Percentiles rank a stretch among this genome's conserved stretches.
These are phyloP conservation scores for Pelecanus crispus DNA, from an alignment of 2,113 vertebrate species.

Conservation along the genomic window DNA sequence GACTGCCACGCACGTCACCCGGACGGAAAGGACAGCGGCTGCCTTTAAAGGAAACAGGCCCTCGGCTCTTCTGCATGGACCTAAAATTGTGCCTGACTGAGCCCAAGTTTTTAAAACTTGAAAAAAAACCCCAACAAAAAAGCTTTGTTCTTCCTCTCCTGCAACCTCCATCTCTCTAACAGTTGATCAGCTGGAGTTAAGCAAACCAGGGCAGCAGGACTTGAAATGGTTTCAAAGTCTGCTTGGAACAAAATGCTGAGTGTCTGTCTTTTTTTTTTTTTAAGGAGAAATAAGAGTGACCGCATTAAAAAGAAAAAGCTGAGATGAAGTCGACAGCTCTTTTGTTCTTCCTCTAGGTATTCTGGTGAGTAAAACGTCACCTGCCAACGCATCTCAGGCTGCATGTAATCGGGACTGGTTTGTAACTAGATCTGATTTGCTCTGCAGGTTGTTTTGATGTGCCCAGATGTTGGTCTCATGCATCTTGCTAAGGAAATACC, in stretches of 20 bases:
- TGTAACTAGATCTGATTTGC: background rate
- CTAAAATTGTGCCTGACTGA: background rate
- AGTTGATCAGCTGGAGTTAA: background rate
- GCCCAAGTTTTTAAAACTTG: background rate
- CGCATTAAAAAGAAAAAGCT: background rate
- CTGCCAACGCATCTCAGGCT: background rate
- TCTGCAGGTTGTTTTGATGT: background rate
- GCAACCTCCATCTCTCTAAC: background rate
- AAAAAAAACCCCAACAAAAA: background rate
- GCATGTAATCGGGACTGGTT: background rate
- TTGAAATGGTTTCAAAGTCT: background rate
- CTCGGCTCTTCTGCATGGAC: background rate
- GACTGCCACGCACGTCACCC: background rate
- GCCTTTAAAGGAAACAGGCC: constrained; percentile 50
- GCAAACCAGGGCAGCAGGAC: background rate
- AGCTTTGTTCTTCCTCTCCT: background rate
- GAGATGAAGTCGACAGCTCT: background rate
- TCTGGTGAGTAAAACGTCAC: constrained; percentile 1
- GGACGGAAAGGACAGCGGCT: background rate
- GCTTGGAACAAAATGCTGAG: background rate
- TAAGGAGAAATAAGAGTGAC: background rate
- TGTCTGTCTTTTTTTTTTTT: background rate
- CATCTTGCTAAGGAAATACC: background rate
- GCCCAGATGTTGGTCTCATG: background rate
- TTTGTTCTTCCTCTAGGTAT: background rate